These are phyloP conservation scores for Psittacula echo DNA, from an alignment of 2,797 vertebrate genomes.

Conservation along the genomic window DNA sequence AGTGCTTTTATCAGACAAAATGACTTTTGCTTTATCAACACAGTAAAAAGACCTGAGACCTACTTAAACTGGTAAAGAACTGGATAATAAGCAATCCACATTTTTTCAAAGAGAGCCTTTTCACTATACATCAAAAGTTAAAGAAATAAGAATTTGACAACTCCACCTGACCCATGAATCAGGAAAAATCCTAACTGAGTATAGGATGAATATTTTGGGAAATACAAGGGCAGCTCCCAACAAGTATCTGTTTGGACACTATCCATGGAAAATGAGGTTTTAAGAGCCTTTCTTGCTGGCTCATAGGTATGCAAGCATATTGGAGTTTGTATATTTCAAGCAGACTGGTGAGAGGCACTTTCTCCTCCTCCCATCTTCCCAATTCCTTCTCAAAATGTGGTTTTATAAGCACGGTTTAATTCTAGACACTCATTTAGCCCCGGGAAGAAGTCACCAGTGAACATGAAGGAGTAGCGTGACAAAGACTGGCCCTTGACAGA, in stretches of 20 bases:
- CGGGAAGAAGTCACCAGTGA: not conserved
- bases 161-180: not conserved
- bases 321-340: not conserved
- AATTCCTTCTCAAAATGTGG: not conserved
- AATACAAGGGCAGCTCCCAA: not conserved
- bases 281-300: not conserved
- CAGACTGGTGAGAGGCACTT: not conserved
- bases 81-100: not conserved
- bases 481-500: not conserved
- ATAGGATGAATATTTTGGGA: not conserved
- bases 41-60: not conserved
- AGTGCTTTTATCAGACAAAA: not conserved
- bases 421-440: not conserved
- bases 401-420: not conserved
- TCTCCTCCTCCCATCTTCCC: not conserved
- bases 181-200: not conserved
- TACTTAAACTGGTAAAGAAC: not conserved
- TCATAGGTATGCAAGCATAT: not conserved
- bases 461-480: not conserved
- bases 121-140: not conserved
- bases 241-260: accelerated
- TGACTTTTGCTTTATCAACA: not conserved
- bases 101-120: not conserved
- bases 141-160: not conserved
- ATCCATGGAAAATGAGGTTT: not conserved